Percentiles rank a stretch among this genome's conserved stretches.
phyloP scores from a whole-genome alignment of 2,888 invertebrate genomes.

The Octonoba sinensis region DNA sequence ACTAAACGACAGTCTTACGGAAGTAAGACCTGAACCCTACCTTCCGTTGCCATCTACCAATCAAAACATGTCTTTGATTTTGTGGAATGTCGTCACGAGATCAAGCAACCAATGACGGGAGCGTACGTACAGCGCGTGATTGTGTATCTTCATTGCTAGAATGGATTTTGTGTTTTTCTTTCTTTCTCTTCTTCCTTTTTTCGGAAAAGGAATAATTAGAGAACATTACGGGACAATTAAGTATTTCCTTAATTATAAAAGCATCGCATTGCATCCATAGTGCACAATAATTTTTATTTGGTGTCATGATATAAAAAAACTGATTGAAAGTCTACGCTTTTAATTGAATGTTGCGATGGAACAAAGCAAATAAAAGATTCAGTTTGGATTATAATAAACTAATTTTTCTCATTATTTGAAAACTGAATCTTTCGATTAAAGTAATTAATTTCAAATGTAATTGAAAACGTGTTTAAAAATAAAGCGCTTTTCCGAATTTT shows the following conservation, averaged over 20 bases:
- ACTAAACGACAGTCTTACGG: no score
- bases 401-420: no score
- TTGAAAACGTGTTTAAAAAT: no score
- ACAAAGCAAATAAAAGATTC: neutral
- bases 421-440: no score
- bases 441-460: no score
- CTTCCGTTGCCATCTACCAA: slow-evolving; percentile 32
- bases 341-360: neutral
- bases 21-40: neutral
- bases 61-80: slow-evolving; percentile 6
- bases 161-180: slow-evolving; percentile 8
- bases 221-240: slow-evolving; percentile 41
- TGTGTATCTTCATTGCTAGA: slow-evolving; percentile 23
- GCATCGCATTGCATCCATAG: slow-evolving; percentile 31
- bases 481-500: no score
- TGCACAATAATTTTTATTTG: slow-evolving; percentile 25
- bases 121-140: slow-evolving; percentile 13
- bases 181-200: slow-evolving; percentile 1
- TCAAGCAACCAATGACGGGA: slow-evolving; percentile 30
- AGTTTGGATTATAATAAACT: no score
- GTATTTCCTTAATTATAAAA: slow-evolving; percentile 48
- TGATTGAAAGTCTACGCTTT: slow-evolving; percentile 13
- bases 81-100: slow-evolving; percentile 31
- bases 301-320: slow-evolving; percentile 37
- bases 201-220: slow-evolving; percentile 18